Evolutionary conservation across 2,113 vertebrate genomes (phyloP).

Genomic region (Craseonycteris thonglongyai): DNA sequence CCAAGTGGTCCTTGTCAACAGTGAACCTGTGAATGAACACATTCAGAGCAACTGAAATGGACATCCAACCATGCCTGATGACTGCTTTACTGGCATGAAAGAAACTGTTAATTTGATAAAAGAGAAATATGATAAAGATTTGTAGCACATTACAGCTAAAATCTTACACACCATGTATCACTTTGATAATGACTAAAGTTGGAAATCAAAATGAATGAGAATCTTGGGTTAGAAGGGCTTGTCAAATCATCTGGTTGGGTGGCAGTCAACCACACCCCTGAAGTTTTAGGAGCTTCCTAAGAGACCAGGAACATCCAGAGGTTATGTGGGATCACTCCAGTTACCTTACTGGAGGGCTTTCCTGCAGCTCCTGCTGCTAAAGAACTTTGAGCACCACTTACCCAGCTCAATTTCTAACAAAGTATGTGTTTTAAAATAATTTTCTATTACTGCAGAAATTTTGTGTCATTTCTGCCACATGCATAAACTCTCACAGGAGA

Average conservation of each 20-base stretch:
- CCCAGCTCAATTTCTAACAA: not conserved
- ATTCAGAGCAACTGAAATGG: slow-evolving; percentile 11
- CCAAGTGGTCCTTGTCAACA: slow-evolving; percentile 87
- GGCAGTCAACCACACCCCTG: not conserved
- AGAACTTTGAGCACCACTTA: not conserved
- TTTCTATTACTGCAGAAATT: not conserved
- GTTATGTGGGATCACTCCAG: too few relatives aligned
- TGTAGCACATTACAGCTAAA: not conserved
- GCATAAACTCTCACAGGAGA: not conserved
- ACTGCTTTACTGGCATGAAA: not conserved
- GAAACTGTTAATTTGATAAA: not conserved
- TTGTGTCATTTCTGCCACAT: not conserved
- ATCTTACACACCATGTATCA: not conserved
- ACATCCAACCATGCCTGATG: not conserved
- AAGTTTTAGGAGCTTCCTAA: not conserved
- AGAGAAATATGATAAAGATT: not conserved
- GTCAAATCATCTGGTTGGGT: not conserved
- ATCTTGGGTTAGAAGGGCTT: not conserved
- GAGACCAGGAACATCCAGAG: not conserved
- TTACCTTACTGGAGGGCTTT: not conserved
- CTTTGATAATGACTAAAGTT: not conserved
- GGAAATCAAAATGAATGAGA: not conserved
- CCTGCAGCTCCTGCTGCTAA: not conserved
- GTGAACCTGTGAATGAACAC: slow-evolving; percentile 82
- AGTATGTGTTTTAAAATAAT: not conserved